phyloP scores from a whole-genome alignment of 1,140 invertebrate species.

The Daktulosphaira vitifoliae region DNA sequence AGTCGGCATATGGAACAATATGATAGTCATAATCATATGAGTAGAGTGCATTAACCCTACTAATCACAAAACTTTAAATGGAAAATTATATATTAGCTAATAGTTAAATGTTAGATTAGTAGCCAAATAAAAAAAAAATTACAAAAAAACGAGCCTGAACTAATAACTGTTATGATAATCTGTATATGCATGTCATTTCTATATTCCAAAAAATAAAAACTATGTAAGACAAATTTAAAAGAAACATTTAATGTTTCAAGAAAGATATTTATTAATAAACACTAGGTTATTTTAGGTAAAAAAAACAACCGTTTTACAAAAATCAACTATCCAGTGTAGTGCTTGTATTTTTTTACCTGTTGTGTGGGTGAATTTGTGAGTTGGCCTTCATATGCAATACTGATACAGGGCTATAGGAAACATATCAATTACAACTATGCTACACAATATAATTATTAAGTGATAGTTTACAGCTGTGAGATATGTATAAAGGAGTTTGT shows the following conservation, averaged over 20 bases:
- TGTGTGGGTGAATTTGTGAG: constrained; percentile 38
- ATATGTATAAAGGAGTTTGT: neutral
- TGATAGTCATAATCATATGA: too few species aligned
- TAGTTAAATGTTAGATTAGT: too few species aligned
- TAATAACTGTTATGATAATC: too few species aligned
- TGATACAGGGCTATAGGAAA: constrained; percentile 34
- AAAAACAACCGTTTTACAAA: constrained; percentile 15
- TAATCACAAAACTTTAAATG: too few species aligned
- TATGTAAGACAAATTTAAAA: too few species aligned
- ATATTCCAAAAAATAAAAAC: too few species aligned
- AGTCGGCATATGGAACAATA: neutral
- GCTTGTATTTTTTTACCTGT: constrained; percentile 37
- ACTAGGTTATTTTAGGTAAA: neutral
- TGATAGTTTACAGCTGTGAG: neutral
- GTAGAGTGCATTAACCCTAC: too few species aligned
- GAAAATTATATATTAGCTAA: too few species aligned
- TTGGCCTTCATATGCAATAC: constrained; percentile 31
- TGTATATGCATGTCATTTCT: too few species aligned
- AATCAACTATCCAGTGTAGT: constrained; percentile 19
- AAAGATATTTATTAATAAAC: neutral
- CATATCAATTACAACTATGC: constrained; percentile 31
- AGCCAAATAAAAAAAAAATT: too few species aligned
- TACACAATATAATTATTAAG: constrained; percentile 20
- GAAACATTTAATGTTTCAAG: too few species aligned
- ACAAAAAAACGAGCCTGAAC: too few species aligned